Evolutionary conservation across 2,888 invertebrate genomes (phyloP), one percentile per base, ranked within the genome.

Genomic region (Thalpophila matura): DNA sequence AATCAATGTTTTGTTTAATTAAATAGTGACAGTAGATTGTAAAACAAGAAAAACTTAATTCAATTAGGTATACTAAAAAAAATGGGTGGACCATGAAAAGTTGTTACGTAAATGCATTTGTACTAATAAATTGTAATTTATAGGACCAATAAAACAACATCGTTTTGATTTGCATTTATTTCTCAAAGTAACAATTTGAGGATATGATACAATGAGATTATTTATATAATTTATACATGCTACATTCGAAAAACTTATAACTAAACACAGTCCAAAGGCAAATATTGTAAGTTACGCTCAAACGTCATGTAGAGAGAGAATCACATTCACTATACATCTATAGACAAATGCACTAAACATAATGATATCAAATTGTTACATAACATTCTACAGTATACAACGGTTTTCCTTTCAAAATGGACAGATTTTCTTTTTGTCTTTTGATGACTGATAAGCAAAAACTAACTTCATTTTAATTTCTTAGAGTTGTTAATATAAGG

Each of bases 161-260:
- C 1, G 27, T 75, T 66, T 50, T 60, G 63, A 81, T 80, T 81
- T 78, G 53, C 58, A 40, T 88, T 85, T 89, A 88, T 84, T 89
- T 80, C 80, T 85, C 86, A 86, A 80, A 72, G 79, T 84, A 63
- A 77, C 46, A 79, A 76, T 55, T 37, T 71, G 74, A 58, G 66
- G 54, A 63, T 84, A 85, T 80, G 61, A 75, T 84, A 87, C 86
- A 87, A 72, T 81, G 81, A 86, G 84, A 73, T 58, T 51, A 59
- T 77, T 64, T 65, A 68, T 66, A 74, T 69, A 56, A 55, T 74
- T 63, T 63, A 77, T 56, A 78, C 57, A 70, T 74, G 58, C 57
- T 77, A 79, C 65, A 60, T 64, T 22, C 64, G 51, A 66, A 35
- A 77, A 68, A 56, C 69, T 70, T 74, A 63, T 59, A 59, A 58